Evolutionary conservation across 1,140 invertebrate genomes (phyloP), one percentile per base, ranked within the genome.

Genomic region (Sesamia nonagrioides): DNA sequence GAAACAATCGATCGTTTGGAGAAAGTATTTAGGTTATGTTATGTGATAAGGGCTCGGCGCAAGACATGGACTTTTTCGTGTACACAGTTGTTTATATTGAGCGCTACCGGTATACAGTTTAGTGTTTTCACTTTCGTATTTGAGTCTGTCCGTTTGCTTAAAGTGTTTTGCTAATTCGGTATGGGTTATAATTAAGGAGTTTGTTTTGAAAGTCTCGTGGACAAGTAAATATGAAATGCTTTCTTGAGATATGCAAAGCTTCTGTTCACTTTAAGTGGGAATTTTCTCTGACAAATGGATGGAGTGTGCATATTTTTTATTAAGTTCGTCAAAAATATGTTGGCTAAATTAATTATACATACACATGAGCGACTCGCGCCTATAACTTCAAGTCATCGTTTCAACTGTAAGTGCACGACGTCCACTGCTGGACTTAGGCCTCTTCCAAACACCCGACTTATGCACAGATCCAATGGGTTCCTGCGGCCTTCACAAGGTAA

Each of bases 1-100:
- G 82, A 90, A 86, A 88, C 82, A 84, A 79, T 84, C 21, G 54
- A 84, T 88, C 40, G 13, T 71, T 78, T 17, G 66, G 66, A 58
- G 54, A 71, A 78, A 71, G 66, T 72, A 72, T 72, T 78, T 75
- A 45, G 52, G 37, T 13, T 63, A 48, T 27, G 54, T 42, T 48
- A 58, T 73, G 21, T 61, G 18, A 60, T 21, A 58, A 58, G 54
- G 54, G 54, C 54, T 58, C 54, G 54, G 54, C 54, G 33, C 27
- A 58, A 50, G 45, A 33, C 54, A 58, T 58, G 54, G 21, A 3
- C 9, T 58, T 27, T 18, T 58, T 27, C 54, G 27, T 50, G 15
- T 50, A 50, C 45, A n/a, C 13, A 27, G 21, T 27, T 58, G 54
- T 58, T 58, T 58, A 33, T 58, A 58, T 58, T 58, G 54, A 27